Evolutionary conservation across 2,113 vertebrate genomes (phyloP), one percentile per base, ranked within the genome.

Genomic region (Dascyllus trimaculatus): DNA sequence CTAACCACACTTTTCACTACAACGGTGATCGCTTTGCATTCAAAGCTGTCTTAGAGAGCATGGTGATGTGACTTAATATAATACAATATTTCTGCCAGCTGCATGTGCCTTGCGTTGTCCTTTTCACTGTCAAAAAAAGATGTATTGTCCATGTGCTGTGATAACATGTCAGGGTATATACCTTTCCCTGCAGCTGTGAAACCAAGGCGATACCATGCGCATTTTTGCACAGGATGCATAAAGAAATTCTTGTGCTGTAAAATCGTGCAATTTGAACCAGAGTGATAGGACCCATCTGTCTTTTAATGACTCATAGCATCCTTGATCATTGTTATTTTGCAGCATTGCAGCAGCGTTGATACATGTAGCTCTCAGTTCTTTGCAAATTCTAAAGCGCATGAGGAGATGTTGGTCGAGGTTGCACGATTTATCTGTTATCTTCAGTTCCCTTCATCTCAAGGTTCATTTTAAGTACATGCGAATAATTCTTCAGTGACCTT

Each of bases 401-500:
- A 84, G 56, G 59, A 63, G 1, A 35, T 35, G 32, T 76, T 13
- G 24, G 8, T 40, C 13, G 32, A 40, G 58, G 35, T 24, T 48
- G 43, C 22, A 15, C 26, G 61, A 21, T 70, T 18, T 24, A 69
- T 53, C 19, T 35, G 38, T 61, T 74, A n/a, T 74, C 48, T 26
- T 43, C 18, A 25, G 1, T 58, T 17, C 26, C 43, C 18, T 46
- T 65, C 22, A 29, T 62, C 43, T 63, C 51, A 57, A 71, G 49
- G 58, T 70, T 71, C 17, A 40, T 19, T 26, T 10, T 61, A 48
- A 38, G 21, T 48, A 25, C 71, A 74, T 60, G 10, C 32, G 24
- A 35, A 40, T 48, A 84, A 79, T 43, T 82, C 62, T 68, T 78
- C 19, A 0, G 45, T 74, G 80, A 90, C 88, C 86, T 91, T 62